Base-by-base conservation (phyloP, 2,888 invertebrate species). In the Cephus pulcher region DNA sequence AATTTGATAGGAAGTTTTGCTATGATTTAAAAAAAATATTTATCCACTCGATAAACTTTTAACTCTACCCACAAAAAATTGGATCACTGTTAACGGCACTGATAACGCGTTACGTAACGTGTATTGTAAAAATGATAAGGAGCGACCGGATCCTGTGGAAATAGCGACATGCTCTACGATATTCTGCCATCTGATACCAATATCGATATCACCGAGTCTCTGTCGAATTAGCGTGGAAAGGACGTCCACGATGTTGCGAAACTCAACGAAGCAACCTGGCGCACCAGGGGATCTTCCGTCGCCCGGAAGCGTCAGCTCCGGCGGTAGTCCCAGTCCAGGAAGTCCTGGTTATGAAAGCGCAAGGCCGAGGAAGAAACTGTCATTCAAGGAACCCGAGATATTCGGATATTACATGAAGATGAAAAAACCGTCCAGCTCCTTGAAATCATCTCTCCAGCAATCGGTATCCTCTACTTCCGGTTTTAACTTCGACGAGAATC, bases 371-470 rank as follows among this genome's bases (percentile, higher is more conserved):
- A 97, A 97, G 91, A 97, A 97, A 90, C 92, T 97, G 15, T 97
- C 97, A 12, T 97, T 97, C 91, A 95, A 96, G 80, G 97, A 97
- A 87, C 97, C 97, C 4, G 96, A 96, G 92, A 95, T 96, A 75
- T 93, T 95, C 81, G 92, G 92, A 33, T 92, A 90, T 82, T 86
- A 88, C 82, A 84, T 92, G 83, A 91, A 89, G 85, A 87, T 90
- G 84, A 88, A 89, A 78, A 88, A 85, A 81, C 81, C 84, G 70
- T 40, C 73, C 78, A 73, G 73, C 11, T 33, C 32, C 70, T 12
- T 70, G 75, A 34, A 34, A 32, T n/a, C 86, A 9, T 79, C 86
- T 9, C 69, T 68, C 15, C 33, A 34, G 33, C 74, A 74, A 15
- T 35, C 74, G 23, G 23, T 35, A 12, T 35, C 74, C 81, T 82